Base-by-base conservation (phyloP, 2,797 vertebrate species). In the Allobates femoralis region DNA sequence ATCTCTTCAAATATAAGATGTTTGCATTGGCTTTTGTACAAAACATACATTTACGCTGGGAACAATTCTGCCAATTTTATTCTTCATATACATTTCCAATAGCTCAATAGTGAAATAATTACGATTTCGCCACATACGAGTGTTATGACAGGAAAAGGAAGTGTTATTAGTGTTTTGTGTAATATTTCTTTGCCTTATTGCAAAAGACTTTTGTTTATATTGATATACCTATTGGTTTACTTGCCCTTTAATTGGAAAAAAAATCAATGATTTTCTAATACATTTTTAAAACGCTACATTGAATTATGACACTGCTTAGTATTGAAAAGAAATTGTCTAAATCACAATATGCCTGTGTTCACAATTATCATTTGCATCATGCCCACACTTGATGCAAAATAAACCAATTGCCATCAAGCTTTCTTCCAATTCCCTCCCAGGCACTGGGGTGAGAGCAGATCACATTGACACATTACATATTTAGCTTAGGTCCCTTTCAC, bases 21-120 rank as follows among this genome's bases (percentile, higher is more conserved):
- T 87, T 87, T 80, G 41, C 84, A 58, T 87, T 87, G 86, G 81
- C 86, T 41, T 84, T 73, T 74, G 66, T 64, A 84, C 86, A 87
- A 80, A 84, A 86, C 30, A 87, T 37, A 87, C 86, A 84, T 78
- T 71, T 87, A 80, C 56, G 67, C 81, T 74, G 53, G 79, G 37
- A 87, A 84, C 55, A 84, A 87, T 87, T 84, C 53, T 84, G 78
- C 81, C 81, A 87, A 74, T 74, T 80, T 26, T 16, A 79, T 84
- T 74, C 67, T 87, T 84, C 76, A 80, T 84, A 76, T 84, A 16
- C 34, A 66, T 46, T 84, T 79, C 58, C 62, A 79, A 87, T 30
- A 71, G 26, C 37, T 58, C 51, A 83, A 73, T 80, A 79, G 28
- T 75, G 46, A 71, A 58, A 80, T 84, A 76, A 82, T 76, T 62